Evolutionary conservation across 2,888 invertebrate species (phyloP).

Genomic region (Junonia oenone): DNA sequence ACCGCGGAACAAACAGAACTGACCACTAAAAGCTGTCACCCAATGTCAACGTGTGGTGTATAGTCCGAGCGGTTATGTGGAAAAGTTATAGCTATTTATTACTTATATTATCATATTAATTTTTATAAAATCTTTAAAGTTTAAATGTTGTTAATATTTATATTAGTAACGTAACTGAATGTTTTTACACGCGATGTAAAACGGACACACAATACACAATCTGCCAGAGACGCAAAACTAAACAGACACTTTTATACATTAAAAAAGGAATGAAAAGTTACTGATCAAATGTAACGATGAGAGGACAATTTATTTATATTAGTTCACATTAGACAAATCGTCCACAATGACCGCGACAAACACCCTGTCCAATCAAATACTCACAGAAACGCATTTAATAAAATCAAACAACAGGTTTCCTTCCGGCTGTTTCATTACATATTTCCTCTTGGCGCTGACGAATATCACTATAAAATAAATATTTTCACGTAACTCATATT

Average conservation of each 20-base stretch:
- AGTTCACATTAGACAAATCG: background rate
- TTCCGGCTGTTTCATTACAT: constrained; percentile 82
- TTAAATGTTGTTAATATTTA: background rate
- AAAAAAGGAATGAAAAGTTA: too few relatives aligned
- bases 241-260: too few relatives aligned
- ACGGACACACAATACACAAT: too few relatives aligned
- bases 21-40: background rate
- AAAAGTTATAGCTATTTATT: background rate
- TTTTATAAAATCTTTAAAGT: too few relatives aligned
- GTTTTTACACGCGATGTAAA: too few relatives aligned
- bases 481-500: too few relatives aligned
- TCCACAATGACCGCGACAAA: background rate
- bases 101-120: too few relatives aligned
- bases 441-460: constrained; percentile 81
- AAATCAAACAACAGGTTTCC: constrained; percentile 85
- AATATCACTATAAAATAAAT: constrained; percentile 82
- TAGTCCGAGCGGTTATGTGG: background rate
- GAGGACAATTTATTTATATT: background rate
- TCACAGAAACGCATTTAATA: constrained; percentile 82
- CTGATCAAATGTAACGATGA: too few relatives aligned
- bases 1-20: constrained; percentile 60
- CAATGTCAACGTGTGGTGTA: background rate
- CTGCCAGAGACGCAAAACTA: too few relatives aligned
- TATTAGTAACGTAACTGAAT: too few relatives aligned
- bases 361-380: constrained; percentile 40